A percentile compares a stretch with the other conserved stretches of the same genome.
Evolutionary conservation across 2,113 vertebrate species (phyloP).

Genomic region (Neogobius melanostomus): DNA sequence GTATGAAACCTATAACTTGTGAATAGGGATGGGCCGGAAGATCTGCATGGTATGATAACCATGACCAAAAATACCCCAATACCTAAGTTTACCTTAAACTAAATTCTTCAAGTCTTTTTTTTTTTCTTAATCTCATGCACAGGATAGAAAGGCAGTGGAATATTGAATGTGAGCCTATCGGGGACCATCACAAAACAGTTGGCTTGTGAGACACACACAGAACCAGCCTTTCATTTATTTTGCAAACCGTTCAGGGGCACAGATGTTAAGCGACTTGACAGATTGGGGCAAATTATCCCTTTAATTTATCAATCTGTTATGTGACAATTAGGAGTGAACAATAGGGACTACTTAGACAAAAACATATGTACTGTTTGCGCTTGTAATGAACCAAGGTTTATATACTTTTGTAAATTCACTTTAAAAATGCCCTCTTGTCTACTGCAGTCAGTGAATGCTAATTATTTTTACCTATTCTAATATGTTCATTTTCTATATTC

Average conservation of each 20-base stretch:
- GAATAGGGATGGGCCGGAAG: too few species aligned
- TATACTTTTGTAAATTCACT: too few species aligned
- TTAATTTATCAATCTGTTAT: slow-evolving; percentile 22
- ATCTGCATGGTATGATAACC: too few species aligned
- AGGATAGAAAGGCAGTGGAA: background rate
- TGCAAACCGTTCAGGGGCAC: slow-evolving; percentile 14
- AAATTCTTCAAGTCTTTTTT: too few species aligned
- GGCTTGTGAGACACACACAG: slow-evolving; percentile 6
- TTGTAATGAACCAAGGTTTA: slow-evolving; percentile 33
- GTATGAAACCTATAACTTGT: background rate
- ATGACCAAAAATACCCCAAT: too few species aligned
- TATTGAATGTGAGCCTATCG: background rate
- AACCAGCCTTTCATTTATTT: slow-evolving; percentile 8
- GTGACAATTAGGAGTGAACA: slow-evolving; percentile 1
- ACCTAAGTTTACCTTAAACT: too few species aligned
- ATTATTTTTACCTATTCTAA: too few species aligned
- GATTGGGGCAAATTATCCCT: slow-evolving; percentile 43
- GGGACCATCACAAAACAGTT: background rate
- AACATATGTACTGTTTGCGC: slow-evolving; percentile 15
- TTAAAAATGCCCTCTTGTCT: too few species aligned
- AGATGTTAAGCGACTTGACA: slow-evolving; percentile 49
- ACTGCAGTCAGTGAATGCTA: too few species aligned
- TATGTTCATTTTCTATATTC: too few species aligned
- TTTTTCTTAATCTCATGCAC: background rate
- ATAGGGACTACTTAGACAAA: slow-evolving; percentile 25